Conservation (phyloP, 2,113 vertebrate genomes). For the Motacilla tschutschensis region DNA sequence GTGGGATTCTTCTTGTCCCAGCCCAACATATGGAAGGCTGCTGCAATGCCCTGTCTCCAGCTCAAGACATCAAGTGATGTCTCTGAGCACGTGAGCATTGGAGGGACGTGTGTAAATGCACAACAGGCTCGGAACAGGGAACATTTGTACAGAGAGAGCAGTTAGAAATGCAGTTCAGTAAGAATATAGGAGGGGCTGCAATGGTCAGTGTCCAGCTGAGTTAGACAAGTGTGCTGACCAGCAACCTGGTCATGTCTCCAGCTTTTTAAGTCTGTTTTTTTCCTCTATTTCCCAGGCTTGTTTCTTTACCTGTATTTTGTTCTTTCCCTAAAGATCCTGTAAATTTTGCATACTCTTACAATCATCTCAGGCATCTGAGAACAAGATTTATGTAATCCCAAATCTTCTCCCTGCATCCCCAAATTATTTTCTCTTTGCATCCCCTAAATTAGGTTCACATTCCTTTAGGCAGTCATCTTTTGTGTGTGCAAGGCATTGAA, state of each 20-base stretch:
- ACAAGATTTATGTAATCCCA: not conserved
- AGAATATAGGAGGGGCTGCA: not conserved
- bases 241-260: not conserved
- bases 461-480: not conserved
- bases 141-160: not conserved
- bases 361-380: not conserved
- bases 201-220: not conserved
- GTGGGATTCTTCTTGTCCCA: not conserved
- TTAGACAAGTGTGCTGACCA: not conserved
- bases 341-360: not conserved
- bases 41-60: not conserved
- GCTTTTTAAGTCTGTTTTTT: not conserved
- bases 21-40: not conserved
- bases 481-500: not conserved
- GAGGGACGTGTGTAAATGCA: accelerated
- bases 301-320: not conserved
- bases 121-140: not conserved
- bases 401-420: not conserved
- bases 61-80: not conserved
- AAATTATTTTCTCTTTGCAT: not conserved
- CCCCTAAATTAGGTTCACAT: not conserved
- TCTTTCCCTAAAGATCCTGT: not conserved
- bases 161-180: not conserved
- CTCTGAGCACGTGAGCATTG: accelerated
- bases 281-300: not conserved